Evolutionary conservation across 2,113 vertebrate genomes (phyloP).

Genomic region (Erinaceus europaeus): DNA sequence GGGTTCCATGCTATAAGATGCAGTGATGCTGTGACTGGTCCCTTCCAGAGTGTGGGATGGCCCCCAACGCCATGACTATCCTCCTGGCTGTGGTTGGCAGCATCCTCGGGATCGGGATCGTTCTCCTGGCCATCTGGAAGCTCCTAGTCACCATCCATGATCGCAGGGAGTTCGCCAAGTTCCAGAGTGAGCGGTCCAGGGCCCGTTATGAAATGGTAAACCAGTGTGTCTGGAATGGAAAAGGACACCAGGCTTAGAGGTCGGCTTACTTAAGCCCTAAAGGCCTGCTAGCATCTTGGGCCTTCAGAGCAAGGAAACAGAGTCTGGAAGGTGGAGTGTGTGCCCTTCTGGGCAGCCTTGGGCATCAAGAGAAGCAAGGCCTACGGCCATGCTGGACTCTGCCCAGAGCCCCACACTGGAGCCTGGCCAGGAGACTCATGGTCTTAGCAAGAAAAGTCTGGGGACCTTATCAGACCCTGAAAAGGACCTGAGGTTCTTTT

Average conservation of each 20-base stretch:
- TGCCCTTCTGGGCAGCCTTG: neutral
- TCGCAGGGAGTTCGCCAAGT: slow-evolving; percentile 91
- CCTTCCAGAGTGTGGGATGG: slow-evolving; percentile 86
- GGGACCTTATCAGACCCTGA: neutral
- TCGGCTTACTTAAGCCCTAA: neutral
- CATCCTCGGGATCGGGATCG: slow-evolving; percentile 91
- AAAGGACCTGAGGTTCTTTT: neutral
- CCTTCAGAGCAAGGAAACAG: neutral
- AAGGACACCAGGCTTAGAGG: neutral
- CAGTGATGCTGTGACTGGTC: neutral
- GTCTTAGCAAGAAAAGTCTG: no score
- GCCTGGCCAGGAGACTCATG: no score
- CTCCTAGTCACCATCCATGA: slow-evolving; percentile 95
- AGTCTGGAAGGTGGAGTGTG: neutral
- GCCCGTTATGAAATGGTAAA: slow-evolving; percentile 97
- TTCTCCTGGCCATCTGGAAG: slow-evolving; percentile 93
- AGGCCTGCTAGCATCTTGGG: neutral
- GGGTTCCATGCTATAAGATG: no score
- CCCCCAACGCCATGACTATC: slow-evolving; percentile 87
- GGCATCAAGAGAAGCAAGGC: neutral
- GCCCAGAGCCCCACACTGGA: no score
- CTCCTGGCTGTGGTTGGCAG: slow-evolving; percentile 92
- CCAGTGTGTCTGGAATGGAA: fast-evolving
- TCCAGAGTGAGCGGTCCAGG: slow-evolving; percentile 93
- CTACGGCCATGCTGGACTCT: neutral